phyloP scores from a whole-genome alignment of 2,888 invertebrate species.

The Cosmopolites sordidus region DNA sequence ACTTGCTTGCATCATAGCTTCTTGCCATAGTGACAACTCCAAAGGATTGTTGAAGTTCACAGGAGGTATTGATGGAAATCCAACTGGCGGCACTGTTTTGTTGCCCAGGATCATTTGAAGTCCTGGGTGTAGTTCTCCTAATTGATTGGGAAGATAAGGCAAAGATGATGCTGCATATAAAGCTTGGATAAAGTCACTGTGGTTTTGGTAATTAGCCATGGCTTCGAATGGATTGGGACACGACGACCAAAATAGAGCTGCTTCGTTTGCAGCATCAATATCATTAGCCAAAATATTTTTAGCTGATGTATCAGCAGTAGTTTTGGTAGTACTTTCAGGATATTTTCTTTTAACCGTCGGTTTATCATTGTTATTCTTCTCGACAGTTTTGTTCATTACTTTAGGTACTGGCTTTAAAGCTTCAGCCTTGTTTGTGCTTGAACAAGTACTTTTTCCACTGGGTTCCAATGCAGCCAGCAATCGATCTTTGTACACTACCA shows the following conservation, averaged over 20 bases:
- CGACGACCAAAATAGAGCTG: constrained; percentile 72
- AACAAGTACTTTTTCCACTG: constrained; percentile 53
- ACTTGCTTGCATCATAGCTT: constrained; percentile 54
- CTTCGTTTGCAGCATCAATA: constrained; percentile 65
- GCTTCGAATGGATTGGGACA: constrained; percentile 62
- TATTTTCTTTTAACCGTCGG: constrained; percentile 8
- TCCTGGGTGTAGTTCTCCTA: constrained; percentile 52
- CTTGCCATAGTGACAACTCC: constrained; percentile 67
- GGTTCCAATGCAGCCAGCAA: constrained; percentile 23
- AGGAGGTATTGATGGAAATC: constrained; percentile 41
- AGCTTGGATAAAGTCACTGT: constrained; percentile 58
- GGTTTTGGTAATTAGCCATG: constrained; percentile 51
- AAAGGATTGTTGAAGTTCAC: constrained; percentile 55
- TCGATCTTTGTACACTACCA: constrained; percentile 27
- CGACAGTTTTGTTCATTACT: constrained; percentile 46
- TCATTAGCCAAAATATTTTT: constrained; percentile 55
- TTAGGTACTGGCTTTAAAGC: not conserved
- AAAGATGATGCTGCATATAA: constrained; percentile 44
- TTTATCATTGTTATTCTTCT: constrained; percentile 30
- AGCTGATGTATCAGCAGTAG: constrained; percentile 19
- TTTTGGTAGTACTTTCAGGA: constrained; percentile 5
- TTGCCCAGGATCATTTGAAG: constrained; percentile 50
- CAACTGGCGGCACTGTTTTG: constrained; percentile 48
- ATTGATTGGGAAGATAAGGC: constrained; percentile 47
- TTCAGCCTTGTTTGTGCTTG: constrained; percentile 1